Evolutionary conservation across 2,113 vertebrate genomes (phyloP), one percentile per base, ranked within the genome.

Genomic region (Scytalopus superciliaris): DNA sequence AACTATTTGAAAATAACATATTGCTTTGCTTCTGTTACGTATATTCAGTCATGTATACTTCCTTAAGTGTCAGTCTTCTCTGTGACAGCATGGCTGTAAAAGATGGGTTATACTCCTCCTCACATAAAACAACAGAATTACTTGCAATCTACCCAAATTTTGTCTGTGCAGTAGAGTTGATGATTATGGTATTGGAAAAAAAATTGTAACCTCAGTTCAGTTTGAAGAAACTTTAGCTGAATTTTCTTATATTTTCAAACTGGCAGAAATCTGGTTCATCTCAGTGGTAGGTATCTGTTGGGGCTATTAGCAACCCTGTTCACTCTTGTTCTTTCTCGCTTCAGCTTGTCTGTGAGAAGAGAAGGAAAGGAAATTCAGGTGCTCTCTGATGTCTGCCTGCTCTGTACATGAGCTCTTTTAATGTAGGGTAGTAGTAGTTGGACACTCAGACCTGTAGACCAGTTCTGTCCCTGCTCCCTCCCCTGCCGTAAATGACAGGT

Each of bases 401-500:
- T 53, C 7, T 64, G 42, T 75, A 47, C 42, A 1, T 85, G 68
- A 77, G 9, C 33, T n/a, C 69, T 70, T 88, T 67, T 74, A 23
- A 13, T 63, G 28, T 22, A 63, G n/a, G 6, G 9, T 9, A 42
- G 64, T 52, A 37, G 62, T 76, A 78, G 86, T 5, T 75, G 80
- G 30, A 68, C 35, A 19, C 56, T 81, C 47, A 81, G 64, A 92
- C 60, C 82, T 83, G 70, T 21, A 62, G 70, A 37, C 63, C 25
- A 37, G 1, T n/a, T 73, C 70, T 55, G 55, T 83, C 21, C 9
- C 42, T 83, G 28, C 39, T 90, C 40, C n/a, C 68, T 92, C 60
- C 56, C 17, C 72, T 90, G 69, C 77, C 39, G 22, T 93, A 92
- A 93, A 64, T 88, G 94, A 96, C 85, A 96, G 87, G 85, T 95